These are phyloP conservation scores for Philereme vetulata DNA, from an alignment of 2,888 invertebrate genomes.

Conservation along the genomic window DNA sequence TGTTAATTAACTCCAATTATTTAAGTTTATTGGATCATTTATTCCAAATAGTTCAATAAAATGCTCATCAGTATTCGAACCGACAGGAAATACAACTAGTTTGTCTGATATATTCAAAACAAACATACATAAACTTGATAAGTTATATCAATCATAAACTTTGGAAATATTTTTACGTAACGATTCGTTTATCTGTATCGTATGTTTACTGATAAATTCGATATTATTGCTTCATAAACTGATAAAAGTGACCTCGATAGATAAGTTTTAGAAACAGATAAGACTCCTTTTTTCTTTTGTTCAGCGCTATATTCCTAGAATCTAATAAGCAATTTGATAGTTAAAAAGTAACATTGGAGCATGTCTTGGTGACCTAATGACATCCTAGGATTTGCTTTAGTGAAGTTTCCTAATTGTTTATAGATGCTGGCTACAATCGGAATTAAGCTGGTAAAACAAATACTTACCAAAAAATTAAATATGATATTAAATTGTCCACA, in stretches of 20 bases:
- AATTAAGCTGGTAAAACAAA: too few species aligned
- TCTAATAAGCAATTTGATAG: too few species aligned
- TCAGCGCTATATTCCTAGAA: constrained; percentile 10
- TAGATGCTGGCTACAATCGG: too few species aligned
- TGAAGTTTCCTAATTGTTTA: too few species aligned
- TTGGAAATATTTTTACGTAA: constrained; percentile 45
- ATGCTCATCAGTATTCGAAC: constrained; percentile 17
- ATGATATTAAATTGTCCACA: too few species aligned
- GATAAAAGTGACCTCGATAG: constrained; percentile 65
- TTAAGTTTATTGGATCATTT: constrained; percentile 17
- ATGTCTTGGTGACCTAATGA: too few species aligned
- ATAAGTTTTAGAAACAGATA: constrained; percentile 43
- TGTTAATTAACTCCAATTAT: constrained; percentile 15
- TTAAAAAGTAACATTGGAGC: too few species aligned
- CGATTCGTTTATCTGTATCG: constrained; percentile 42
- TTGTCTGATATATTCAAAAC: constrained; percentile 23
- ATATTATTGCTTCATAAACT: constrained; percentile 61
- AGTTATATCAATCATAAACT: constrained; percentile 31
- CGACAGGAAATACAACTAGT: constrained; percentile 30
- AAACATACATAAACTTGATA: constrained; percentile 24
- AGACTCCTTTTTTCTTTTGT: constrained; percentile 44
- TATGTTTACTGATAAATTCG: constrained; percentile 54
- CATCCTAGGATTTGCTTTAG: too few species aligned
- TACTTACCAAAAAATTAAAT: too few species aligned
- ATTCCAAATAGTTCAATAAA: constrained; percentile 17